Percentiles rank a stretch among this genome's conserved stretches.
These are phyloP conservation scores for Pseudomugil tenellus DNA, from an alignment of 2,797 vertebrate genomes.

Conservation along the genomic window DNA sequence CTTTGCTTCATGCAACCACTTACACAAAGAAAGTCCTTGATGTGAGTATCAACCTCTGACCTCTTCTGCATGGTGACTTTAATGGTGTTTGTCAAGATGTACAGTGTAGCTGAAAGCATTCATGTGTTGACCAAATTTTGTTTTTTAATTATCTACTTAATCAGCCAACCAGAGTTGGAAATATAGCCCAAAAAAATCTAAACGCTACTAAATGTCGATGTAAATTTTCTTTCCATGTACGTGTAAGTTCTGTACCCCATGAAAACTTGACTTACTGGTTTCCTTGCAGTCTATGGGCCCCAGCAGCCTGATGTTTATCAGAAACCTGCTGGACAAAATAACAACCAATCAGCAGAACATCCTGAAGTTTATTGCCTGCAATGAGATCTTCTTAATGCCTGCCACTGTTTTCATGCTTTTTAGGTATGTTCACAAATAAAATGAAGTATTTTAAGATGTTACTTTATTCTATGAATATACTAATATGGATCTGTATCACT, in stretches of 20 bases:
- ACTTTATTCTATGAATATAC: background rate
- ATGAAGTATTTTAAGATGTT: background rate
- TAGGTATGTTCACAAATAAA: constrained; percentile 68
- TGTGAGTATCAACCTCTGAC: constrained; percentile 84
- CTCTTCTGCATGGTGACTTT: background rate
- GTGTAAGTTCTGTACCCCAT: background rate
- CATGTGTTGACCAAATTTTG: constrained; percentile 19
- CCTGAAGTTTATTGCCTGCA: constrained; percentile 97
- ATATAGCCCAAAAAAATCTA: constrained; percentile 13
- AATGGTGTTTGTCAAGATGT: constrained; percentile 9
- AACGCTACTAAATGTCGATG: constrained; percentile 1
- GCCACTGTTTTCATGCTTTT: constrained; percentile 98
- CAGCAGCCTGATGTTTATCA: constrained; percentile 89
- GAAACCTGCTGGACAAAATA: constrained; percentile 92
- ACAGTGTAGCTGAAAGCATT: constrained; percentile 1
- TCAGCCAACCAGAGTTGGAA: constrained; percentile 12
- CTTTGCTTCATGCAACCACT: constrained; percentile 95
- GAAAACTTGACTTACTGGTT: background rate
- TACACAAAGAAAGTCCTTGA: constrained; percentile 98
- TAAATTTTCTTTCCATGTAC: constrained; percentile 1
- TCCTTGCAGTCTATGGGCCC: constrained; percentile 87
- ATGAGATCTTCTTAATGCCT: constrained; percentile 99
- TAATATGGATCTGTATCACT: background rate
- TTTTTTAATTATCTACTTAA: constrained; percentile 40
- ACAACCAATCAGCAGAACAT: constrained; percentile 97